phyloP scores from a whole-genome alignment of 1,140 invertebrate genomes.

The Luehdorfia chinensis region DNA sequence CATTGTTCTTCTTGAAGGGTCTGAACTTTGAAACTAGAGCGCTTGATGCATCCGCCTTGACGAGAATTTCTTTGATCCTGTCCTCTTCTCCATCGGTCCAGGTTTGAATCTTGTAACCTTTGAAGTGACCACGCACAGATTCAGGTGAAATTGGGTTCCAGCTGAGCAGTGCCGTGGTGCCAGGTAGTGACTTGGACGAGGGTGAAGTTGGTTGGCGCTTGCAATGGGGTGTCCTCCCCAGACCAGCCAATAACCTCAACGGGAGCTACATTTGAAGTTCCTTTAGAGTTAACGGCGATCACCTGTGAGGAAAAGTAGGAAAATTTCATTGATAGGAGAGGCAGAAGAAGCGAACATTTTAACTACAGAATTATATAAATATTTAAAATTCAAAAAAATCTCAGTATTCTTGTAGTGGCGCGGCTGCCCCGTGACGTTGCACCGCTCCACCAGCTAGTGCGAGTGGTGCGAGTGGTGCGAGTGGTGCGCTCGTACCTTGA shows the following conservation, averaged over 20 bases:
- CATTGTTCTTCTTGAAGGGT: constrained; percentile 93
- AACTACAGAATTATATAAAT: too few relatives aligned
- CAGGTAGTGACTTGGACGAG: constrained; percentile 84
- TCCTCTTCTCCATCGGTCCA: constrained; percentile 93
- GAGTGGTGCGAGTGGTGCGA: too few relatives aligned
- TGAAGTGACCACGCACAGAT: constrained; percentile 92
- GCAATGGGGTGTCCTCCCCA: constrained; percentile 93
- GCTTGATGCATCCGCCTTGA: constrained; percentile 84
- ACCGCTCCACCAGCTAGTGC: too few relatives aligned
- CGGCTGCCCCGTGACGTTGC: too few relatives aligned
- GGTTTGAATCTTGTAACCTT: constrained; percentile 96
- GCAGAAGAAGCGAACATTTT: constrained; percentile 1
- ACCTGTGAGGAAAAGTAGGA: constrained; percentile 74
- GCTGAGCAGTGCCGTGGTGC: constrained; percentile 87
- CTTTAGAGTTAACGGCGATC: constrained; percentile 92
- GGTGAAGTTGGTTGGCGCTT: constrained; percentile 92
- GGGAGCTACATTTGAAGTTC: constrained; percentile 90
- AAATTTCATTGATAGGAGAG: too few relatives aligned
- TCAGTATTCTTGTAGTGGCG: too few relatives aligned
- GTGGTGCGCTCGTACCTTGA: too few relatives aligned
- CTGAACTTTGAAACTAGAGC: constrained; percentile 91
- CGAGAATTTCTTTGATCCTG: constrained; percentile 86
- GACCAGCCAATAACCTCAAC: constrained; percentile 93
- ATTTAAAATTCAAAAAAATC: too few relatives aligned
- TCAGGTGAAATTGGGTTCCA: constrained; percentile 89